Percentiles rank a stretch among this genome's conserved stretches.
These are phyloP conservation scores for Brenthis ino DNA, from an alignment of 2,888 invertebrate genomes.

Conservation along the genomic window DNA sequence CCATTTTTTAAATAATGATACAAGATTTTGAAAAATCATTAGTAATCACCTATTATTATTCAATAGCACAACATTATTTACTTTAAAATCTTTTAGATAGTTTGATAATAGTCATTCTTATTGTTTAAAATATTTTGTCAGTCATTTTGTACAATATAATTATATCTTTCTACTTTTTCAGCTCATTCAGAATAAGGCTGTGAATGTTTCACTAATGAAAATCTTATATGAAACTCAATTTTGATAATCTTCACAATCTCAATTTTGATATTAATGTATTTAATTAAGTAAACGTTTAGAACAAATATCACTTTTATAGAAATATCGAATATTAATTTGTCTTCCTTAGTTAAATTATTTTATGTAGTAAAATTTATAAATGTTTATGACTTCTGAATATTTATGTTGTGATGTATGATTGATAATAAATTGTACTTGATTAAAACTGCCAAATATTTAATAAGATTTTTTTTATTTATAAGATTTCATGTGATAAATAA, in stretches of 20 bases:
- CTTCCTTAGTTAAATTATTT: constrained; percentile 41
- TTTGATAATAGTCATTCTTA: too few species aligned
- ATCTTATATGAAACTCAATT: constrained; percentile 16
- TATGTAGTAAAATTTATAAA: constrained; percentile 36
- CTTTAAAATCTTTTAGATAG: too few species aligned
- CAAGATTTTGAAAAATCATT: too few species aligned
- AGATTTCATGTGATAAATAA: constrained; percentile 24
- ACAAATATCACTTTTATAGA: constrained; percentile 18
- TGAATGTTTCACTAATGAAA: constrained; percentile 47
- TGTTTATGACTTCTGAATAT: constrained; percentile 27
- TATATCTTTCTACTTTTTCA: constrained; percentile 60
- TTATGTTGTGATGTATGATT: constrained; percentile 37
- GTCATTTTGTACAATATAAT: constrained; percentile 5
- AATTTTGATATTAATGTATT: constrained; percentile 24
- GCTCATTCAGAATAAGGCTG: constrained; percentile 83
- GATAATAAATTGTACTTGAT: constrained; percentile 30
- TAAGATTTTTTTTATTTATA: constrained; percentile 22
- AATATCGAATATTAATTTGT: constrained; percentile 19
- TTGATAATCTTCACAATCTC: constrained; percentile 29
- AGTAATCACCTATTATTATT: too few species aligned
- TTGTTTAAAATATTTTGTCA: too few species aligned
- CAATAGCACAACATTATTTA: too few species aligned
- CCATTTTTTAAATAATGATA: too few species aligned
- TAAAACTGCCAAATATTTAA: constrained; percentile 38
- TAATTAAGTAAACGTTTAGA: neutral